These are phyloP conservation scores for Tragelaphus buxtoni DNA, from an alignment of 2,113 vertebrate genomes.

Conservation along the genomic window DNA sequence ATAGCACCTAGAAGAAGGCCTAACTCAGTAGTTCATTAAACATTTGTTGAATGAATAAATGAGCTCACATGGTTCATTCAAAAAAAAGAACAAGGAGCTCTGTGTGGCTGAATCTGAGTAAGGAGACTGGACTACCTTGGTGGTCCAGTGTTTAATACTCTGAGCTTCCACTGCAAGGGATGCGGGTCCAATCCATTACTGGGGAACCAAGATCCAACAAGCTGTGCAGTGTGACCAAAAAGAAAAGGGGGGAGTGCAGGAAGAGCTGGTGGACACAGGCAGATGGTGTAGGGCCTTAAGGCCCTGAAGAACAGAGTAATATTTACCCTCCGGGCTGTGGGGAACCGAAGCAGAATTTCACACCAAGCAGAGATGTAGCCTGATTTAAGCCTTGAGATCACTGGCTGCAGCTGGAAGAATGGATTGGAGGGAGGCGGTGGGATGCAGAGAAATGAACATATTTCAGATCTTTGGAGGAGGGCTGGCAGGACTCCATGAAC, in stretches of 20 bases:
- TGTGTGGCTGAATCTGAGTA: background rate
- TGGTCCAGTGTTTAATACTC: background rate
- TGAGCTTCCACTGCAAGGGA: background rate
- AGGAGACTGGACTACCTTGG: background rate
- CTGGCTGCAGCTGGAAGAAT: background rate
- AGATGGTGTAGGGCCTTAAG: too few species aligned
- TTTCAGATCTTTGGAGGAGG: background rate
- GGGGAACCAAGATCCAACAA: background rate
- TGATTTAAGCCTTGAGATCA: background rate
- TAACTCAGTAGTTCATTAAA: background rate
- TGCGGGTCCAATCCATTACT: rapidly evolving
- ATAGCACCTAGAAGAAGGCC: background rate
- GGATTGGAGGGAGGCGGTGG: background rate
- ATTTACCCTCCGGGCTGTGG: background rate
- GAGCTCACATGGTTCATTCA: background rate
- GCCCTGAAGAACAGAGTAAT: background rate
- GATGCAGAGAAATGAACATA: background rate
- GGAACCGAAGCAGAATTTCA: background rate
- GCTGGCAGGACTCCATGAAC: background rate
- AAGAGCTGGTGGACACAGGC: background rate
- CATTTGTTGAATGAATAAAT: background rate
- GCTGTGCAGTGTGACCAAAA: background rate
- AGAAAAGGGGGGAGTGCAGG: too few species aligned
- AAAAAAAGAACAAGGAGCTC: background rate
- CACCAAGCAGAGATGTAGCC: background rate